A percentile compares a stretch with the other conserved stretches of the same genome.
Conservation (phyloP, 2,113 vertebrate species). For the Dipodomys stephensi region DNA sequence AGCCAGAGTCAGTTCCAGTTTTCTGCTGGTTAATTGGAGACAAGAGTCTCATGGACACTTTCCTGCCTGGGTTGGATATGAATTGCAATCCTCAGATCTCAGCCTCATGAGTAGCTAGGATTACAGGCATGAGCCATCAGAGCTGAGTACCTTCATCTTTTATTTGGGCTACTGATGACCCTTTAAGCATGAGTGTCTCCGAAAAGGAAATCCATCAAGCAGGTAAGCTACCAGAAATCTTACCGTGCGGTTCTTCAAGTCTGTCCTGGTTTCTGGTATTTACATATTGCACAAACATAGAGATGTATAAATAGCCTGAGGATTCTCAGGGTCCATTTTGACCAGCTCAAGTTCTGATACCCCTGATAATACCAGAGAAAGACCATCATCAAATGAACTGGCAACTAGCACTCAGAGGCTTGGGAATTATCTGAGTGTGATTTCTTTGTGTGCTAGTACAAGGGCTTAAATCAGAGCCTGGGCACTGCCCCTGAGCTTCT, state of each 20-base stretch:
- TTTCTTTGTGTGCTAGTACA: too few relatives aligned
- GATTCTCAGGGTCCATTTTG: not conserved
- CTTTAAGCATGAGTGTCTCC: not conserved
- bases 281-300: slow-evolving; percentile 12
- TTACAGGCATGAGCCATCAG: too few relatives aligned
- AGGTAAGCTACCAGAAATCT: slow-evolving; percentile 10
- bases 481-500: too few relatives aligned
- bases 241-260: not conserved
- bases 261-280: slow-evolving; percentile 3
- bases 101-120: too few relatives aligned
- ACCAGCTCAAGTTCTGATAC: not conserved
- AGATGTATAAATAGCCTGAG: not conserved
- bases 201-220: not conserved
- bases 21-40: too few relatives aligned
- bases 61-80: too few relatives aligned
- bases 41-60: too few relatives aligned
- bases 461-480: too few relatives aligned
- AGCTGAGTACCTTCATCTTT: too few relatives aligned
- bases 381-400: not conserved
- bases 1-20: too few relatives aligned
- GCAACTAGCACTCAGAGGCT: not conserved
- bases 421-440: not conserved
- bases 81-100: too few relatives aligned
- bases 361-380: not conserved
- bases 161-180: slow-evolving; percentile 15